Conservation (phyloP, 2,113 vertebrate genomes). For the Garra rufa region DNA sequence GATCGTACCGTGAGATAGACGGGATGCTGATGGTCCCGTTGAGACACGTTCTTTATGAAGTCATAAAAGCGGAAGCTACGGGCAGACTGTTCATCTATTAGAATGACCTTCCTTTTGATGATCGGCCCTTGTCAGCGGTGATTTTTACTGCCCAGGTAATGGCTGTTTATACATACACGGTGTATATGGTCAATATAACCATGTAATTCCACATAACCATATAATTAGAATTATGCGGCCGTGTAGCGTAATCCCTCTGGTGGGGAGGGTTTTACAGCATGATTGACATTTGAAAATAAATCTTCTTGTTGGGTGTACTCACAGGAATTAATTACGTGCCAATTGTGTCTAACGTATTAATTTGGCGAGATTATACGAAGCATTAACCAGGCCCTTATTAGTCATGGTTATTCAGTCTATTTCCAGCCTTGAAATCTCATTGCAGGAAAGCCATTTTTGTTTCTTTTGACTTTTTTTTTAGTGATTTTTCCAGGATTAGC, state of each 20-base stretch:
- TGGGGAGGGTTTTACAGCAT: conserved; percentile 60
- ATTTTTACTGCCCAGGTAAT: conserved; percentile 68
- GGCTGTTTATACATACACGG: conserved; percentile 70
- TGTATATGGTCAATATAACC: conserved; percentile 59
- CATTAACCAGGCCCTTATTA: conserved; percentile 75
- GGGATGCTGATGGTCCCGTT: conserved; percentile 52
- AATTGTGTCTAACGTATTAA: conserved; percentile 80
- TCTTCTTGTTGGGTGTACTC: conserved; percentile 73
- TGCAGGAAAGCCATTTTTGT: conserved; percentile 67
- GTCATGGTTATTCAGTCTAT: conserved; percentile 66
- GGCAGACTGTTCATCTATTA: conserved; percentile 60
- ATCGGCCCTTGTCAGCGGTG: conserved; percentile 60
- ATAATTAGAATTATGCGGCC: conserved; percentile 62
- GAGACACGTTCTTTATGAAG: conserved; percentile 76
- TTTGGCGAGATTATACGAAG: conserved; percentile 77
- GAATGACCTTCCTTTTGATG: conserved; percentile 74
- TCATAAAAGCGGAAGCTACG: conserved; percentile 70
- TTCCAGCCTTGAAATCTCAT: conserved; percentile 73
- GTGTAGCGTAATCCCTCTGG: conserved; percentile 60
- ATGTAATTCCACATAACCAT: conserved; percentile 63
- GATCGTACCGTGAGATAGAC: conserved; percentile 39
- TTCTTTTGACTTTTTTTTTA: conserved; percentile 32
- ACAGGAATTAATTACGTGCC: conserved; percentile 76
- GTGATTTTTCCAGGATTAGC: conserved; percentile 45
- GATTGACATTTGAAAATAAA: conserved; percentile 75